Conservation (phyloP, 2,113 vertebrate species). For the Lophius piscatorius region DNA sequence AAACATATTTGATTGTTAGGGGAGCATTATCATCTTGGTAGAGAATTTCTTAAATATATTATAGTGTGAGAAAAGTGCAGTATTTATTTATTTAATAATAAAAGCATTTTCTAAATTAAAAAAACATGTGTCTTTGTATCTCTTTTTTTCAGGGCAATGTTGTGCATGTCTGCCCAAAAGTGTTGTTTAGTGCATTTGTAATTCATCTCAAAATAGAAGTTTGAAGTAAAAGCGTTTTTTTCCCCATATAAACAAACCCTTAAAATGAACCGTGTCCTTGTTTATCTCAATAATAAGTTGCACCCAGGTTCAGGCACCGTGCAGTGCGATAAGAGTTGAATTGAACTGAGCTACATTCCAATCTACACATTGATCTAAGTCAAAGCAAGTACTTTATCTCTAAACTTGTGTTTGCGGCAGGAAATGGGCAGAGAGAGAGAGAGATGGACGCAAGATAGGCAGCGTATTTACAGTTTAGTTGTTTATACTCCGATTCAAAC, state of each 20-base stretch:
- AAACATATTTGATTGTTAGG: constrained; percentile 72
- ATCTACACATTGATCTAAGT: constrained; percentile 15
- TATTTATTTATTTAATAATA: constrained; percentile 93
- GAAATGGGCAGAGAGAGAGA: constrained; percentile 28
- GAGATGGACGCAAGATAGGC: constrained; percentile 5
- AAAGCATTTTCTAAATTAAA: constrained; percentile 66
- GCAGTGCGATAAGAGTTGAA: neutral
- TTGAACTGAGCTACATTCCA: constrained; percentile 9
- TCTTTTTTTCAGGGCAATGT: too few species aligned
- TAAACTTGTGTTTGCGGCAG: constrained; percentile 17
- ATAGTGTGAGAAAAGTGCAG: constrained; percentile 91
- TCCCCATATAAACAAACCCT: neutral
- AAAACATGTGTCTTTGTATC: neutral
- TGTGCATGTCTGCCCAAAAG: neutral
- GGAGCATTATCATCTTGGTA: constrained; percentile 55
- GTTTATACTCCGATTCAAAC: constrained; percentile 18
- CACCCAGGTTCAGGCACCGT: neutral
- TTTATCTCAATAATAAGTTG: neutral
- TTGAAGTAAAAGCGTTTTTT: neutral
- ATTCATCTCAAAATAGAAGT: constrained; percentile 3
- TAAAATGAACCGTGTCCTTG: neutral
- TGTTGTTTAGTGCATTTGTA: neutral
- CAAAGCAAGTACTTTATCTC: constrained; percentile 40
- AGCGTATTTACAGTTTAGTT: constrained; percentile 21
- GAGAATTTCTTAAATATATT: constrained; percentile 88